Evolutionary conservation across 2,797 vertebrate genomes (phyloP), one percentile per base, ranked within the genome.

Genomic region (Crocodylus rhombifer): DNA sequence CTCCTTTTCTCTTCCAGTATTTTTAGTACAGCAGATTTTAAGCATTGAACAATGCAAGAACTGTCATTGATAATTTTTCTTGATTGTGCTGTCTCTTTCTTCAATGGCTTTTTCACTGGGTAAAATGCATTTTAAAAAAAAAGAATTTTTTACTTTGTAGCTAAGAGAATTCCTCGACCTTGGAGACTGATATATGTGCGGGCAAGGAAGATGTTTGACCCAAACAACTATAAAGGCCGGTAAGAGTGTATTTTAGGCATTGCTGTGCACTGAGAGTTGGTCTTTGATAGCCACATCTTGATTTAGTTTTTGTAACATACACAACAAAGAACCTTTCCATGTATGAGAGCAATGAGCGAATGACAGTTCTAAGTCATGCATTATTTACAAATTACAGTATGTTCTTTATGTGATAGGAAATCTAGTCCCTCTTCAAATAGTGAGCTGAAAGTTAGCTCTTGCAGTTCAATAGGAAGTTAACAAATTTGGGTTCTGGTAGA

Each of bases 181-280:
- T 97, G 98, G 96, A 95, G 97, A 51, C 95, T 97, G 5, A 94
- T 98, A 1, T 97, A 97, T 90, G 97, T 97, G 5, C 87, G 98
- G 84, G 98, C 97, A 64, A 97, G 97, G 94, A 98, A 98, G 96
- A 97, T 98, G 14, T 98, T 97, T 63, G 98, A 98, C 73, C 69
- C 97, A 62, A 94, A 97, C 71, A 97, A 97, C 80, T 98, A 97
- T 17, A 98, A 98, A 94, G 98, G 98, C 87, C 98, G 97, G 98
- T 98, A 86, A 97, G 98, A 9, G 2, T 57, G n/a, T 61, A 8
- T 65, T 57, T 26, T 13, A 6, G 21, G 82, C 14, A 10, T 30
- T 71, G 80, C 83, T 64, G 71, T 55, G 36, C 74, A 17, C 28
- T 78, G 12, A 0, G 36, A 25, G 13, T 2, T 60, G 28, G 23